phyloP scores from a whole-genome alignment of 2,113 vertebrate genomes.

The Psittacara wagleri region DNA sequence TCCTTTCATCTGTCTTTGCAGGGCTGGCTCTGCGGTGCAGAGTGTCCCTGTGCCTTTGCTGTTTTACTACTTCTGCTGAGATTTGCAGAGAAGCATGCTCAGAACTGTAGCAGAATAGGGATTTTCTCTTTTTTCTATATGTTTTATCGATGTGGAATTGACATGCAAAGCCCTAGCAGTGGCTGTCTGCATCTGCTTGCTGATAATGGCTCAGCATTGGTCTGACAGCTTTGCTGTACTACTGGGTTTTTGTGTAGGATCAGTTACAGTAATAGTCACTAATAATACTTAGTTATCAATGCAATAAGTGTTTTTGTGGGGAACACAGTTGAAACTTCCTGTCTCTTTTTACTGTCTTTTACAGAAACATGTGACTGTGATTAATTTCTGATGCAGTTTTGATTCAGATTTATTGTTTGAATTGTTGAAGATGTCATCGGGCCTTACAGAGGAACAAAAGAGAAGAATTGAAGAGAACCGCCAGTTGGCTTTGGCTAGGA shows the following conservation, averaged over 20 bases:
- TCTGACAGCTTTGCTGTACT: not conserved
- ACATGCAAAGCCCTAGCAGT: not conserved
- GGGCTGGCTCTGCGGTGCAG: not conserved
- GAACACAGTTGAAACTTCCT: not conserved
- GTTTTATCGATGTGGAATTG: not conserved
- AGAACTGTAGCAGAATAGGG: not conserved
- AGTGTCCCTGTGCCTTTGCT: not conserved
- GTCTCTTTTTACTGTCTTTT: not conserved
- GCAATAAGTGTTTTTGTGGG: not conserved
- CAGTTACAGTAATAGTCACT: not conserved
- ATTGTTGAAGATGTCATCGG: slow-evolving; percentile 80
- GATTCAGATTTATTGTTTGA: not conserved
- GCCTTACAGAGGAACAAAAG: slow-evolving; percentile 88
- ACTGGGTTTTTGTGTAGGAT: not conserved
- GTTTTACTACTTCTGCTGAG: not conserved
- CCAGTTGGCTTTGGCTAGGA: slow-evolving; percentile 84
- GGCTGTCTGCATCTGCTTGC: not conserved
- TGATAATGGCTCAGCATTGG: not conserved
- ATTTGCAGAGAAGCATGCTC: not conserved
- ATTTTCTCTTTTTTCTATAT: fast-evolving
- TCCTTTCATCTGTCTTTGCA: not conserved
- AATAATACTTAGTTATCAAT: not conserved
- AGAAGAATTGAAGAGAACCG: slow-evolving; percentile 91
- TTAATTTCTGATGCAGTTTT: not conserved
- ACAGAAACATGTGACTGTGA: not conserved